Evolutionary conservation across 2,888 invertebrate species (phyloP).

Genomic region (Timema podura): DNA sequence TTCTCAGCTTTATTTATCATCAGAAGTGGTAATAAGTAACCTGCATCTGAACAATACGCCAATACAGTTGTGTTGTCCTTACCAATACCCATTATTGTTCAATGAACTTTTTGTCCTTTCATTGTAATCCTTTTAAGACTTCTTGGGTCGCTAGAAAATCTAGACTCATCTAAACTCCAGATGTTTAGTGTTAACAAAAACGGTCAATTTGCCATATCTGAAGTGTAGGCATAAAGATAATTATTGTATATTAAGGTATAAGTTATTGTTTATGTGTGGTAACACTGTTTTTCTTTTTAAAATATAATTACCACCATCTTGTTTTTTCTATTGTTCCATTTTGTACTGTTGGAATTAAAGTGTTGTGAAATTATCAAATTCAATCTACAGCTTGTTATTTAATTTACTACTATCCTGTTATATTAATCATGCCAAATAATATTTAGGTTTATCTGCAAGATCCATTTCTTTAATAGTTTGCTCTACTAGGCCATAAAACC

Average conservation of each 20-base stretch:
- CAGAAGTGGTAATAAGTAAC: neutral
- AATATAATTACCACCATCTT: no score
- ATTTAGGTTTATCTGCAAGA: neutral
- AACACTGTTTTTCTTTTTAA: no score
- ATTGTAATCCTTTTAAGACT: neutral
- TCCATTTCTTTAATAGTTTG: neutral
- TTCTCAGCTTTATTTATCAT: neutral
- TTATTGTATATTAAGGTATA: no score
- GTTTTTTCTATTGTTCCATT: no score
- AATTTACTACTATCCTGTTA: no score
- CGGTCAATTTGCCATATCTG: no score
- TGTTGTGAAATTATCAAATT: no score
- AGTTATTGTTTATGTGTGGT: no score
- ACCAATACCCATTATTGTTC: slow-evolving; percentile 10
- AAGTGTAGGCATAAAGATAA: no score
- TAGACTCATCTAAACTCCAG: slow-evolving; percentile 5
- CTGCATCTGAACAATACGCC: slow-evolving; percentile 1
- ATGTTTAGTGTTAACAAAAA: neutral
- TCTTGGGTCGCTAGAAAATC: neutral
- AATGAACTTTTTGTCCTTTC: neutral
- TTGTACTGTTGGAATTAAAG: no score
- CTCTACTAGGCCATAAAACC: neutral
- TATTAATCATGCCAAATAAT: no score
- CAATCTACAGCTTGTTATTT: no score
- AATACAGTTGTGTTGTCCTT: neutral